Conservation (phyloP, 2,888 invertebrate species). For the Thereva unica region DNA sequence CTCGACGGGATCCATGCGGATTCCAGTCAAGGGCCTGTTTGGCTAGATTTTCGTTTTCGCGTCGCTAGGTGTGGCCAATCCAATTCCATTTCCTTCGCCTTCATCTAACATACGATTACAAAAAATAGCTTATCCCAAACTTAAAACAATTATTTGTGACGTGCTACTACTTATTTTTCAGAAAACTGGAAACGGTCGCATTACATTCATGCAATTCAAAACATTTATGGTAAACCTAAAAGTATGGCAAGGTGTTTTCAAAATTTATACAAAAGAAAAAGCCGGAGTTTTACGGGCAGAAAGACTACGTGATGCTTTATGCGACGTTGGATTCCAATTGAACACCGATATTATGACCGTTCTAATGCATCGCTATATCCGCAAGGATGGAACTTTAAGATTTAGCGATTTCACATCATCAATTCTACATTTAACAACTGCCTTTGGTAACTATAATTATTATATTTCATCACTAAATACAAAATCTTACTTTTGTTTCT, state of each 20-base stretch:
- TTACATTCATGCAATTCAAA: constrained; percentile 84
- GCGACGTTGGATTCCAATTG: constrained; percentile 86
- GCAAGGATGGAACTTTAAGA: constrained; percentile 88
- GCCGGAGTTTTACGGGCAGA: constrained; percentile 88
- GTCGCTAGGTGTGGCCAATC: too few species aligned
- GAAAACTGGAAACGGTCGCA: constrained; percentile 78
- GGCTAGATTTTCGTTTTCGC: too few species aligned
- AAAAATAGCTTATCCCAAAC: too few species aligned
- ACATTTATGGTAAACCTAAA: constrained; percentile 90
- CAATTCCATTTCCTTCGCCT: too few species aligned
- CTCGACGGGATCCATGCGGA: too few species aligned
- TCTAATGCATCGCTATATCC: constrained; percentile 83
- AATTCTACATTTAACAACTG: constrained; percentile 83
- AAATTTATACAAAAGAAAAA: constrained; percentile 87
- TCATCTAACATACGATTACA: too few species aligned
- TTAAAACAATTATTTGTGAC: too few species aligned
- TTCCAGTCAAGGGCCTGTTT: too few species aligned
- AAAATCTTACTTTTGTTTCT: constrained; percentile 32
- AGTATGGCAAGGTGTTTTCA: constrained; percentile 88
- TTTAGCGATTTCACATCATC: constrained; percentile 92
- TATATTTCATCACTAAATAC: constrained; percentile 24
- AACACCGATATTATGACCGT: constrained; percentile 83
- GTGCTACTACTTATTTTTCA: too few species aligned
- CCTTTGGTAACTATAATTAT: constrained; percentile 70
- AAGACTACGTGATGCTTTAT: constrained; percentile 77